These are phyloP conservation scores for Centrocercus urophasianus DNA, from an alignment of 2,113 vertebrate genomes.

Conservation along the genomic window DNA sequence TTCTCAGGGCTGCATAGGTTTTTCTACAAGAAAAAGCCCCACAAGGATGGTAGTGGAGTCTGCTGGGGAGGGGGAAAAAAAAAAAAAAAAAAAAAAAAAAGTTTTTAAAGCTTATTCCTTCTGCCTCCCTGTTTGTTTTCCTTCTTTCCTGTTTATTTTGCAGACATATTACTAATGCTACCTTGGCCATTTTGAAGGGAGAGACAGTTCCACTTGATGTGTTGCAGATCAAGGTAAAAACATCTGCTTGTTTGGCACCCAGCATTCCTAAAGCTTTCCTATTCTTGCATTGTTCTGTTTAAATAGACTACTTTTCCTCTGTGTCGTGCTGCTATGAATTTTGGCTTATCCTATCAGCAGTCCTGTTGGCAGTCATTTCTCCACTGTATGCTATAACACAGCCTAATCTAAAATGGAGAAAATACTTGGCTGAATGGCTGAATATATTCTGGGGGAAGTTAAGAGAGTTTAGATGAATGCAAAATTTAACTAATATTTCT, in stretches of 20 bases:
- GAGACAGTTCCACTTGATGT: conserved; percentile 93
- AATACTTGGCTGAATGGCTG: not conserved
- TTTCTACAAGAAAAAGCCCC: not conserved
- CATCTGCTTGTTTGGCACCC: not conserved
- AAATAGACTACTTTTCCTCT: not conserved
- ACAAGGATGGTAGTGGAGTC: not conserved
- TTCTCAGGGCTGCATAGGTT: not conserved
- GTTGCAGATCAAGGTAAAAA: conserved; percentile 92
- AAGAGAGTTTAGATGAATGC: not conserved
- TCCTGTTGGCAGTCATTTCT: not conserved
- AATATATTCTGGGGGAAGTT: not conserved
- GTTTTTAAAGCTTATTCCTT: not conserved
- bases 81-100: no score
- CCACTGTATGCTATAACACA: not conserved
- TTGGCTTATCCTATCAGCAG: not conserved
- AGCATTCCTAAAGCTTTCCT: not conserved
- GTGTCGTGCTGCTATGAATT: not conserved
- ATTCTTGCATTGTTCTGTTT: not conserved
- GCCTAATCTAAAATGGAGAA: not conserved
- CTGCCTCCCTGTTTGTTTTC: not conserved
- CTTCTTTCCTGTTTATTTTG: conserved; percentile 12
- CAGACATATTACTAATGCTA: conserved; percentile 90
- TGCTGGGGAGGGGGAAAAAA: not conserved
- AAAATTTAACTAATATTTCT: not conserved
- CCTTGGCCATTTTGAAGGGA: conserved; percentile 92